Percentiles rank a stretch among this genome's conserved stretches.
These are phyloP conservation scores for Netelia virgata DNA, from an alignment of 2,888 invertebrate genomes.

Conservation along the genomic window DNA sequence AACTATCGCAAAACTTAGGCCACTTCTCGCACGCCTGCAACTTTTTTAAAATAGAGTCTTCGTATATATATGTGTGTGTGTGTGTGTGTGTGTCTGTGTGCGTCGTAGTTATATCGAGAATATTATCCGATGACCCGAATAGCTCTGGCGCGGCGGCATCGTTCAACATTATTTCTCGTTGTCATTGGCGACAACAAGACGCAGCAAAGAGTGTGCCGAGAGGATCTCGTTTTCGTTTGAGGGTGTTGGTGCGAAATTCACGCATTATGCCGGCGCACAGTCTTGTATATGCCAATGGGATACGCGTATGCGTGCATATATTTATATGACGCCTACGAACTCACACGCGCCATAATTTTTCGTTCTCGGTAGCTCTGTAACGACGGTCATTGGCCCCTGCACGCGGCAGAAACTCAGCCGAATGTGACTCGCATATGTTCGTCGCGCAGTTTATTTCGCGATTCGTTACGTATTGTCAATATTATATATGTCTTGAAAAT, in stretches of 20 bases:
- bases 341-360: constrained; percentile 45
- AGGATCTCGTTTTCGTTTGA: neutral
- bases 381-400: constrained; percentile 69
- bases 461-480: neutral
- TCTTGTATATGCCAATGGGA: constrained; percentile 4
- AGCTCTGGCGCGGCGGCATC: constrained; percentile 31
- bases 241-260: constrained; percentile 41
- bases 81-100: no score
- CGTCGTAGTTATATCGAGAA: neutral
- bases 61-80: neutral
- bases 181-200: constrained; percentile 55
- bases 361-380: constrained; percentile 45
- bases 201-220: constrained; percentile 17
- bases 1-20: neutral
- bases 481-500: no score
- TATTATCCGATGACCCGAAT: constrained; percentile 48
- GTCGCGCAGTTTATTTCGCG: constrained; percentile 58
- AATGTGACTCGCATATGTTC: constrained; percentile 69
- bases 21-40: neutral
- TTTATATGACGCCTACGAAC: constrained; percentile 58
- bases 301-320: constrained; percentile 10
- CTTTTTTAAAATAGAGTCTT: no score
- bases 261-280: constrained; percentile 1
- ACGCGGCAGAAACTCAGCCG: constrained; percentile 62
- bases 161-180: constrained; percentile 43